Percentiles rank a stretch among this genome's conserved stretches.
These are phyloP conservation scores for Orussus abietinus DNA, from an alignment of 1,140 invertebrate genomes.

Conservation along the genomic window DNA sequence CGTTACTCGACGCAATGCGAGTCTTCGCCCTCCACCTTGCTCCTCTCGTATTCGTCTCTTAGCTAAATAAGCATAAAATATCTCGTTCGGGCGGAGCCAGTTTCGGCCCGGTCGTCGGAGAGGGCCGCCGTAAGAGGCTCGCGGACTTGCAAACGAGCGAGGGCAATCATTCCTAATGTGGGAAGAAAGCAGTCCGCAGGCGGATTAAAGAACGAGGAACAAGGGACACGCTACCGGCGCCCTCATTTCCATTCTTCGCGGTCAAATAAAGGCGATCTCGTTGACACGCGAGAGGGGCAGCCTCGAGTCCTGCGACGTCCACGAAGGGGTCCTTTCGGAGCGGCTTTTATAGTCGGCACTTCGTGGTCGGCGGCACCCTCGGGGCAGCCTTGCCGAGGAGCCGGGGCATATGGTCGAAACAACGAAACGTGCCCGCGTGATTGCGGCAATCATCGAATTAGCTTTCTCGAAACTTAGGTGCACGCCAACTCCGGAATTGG, in stretches of 20 bases:
- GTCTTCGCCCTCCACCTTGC: too few species aligned
- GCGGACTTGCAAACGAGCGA: too few species aligned
- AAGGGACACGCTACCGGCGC: conserved; percentile 8
- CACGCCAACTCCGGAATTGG: too few species aligned
- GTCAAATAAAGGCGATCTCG: conserved; percentile 9
- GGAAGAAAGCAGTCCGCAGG: conserved; percentile 3
- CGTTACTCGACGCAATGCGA: too few species aligned
- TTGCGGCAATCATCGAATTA: conserved; percentile 47
- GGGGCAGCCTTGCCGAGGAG: conserved; percentile 11
- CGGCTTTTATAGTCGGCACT: conserved; percentile 37
- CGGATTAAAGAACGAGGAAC: conserved; percentile 13
- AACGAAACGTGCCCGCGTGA: conserved; percentile 35
- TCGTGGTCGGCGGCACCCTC: conserved; percentile 22
- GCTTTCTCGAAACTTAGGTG: conserved; percentile 17
- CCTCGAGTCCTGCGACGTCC: conserved; percentile 3
- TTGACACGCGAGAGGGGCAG: conserved; percentile 20
- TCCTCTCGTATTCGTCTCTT: too few species aligned
- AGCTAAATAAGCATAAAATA: too few species aligned
- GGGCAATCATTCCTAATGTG: too few species aligned
- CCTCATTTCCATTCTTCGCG: conserved; percentile 9
- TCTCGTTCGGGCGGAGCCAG: too few species aligned
- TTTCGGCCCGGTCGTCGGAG: too few species aligned
- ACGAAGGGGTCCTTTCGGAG: conserved; percentile 17
- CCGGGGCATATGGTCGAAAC: conserved; percentile 34
- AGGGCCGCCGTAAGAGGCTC: too few species aligned